Evolutionary conservation across 2,888 invertebrate species (phyloP), one percentile per base, ranked within the genome.

Genomic region (Cyclophora albipunctata): DNA sequence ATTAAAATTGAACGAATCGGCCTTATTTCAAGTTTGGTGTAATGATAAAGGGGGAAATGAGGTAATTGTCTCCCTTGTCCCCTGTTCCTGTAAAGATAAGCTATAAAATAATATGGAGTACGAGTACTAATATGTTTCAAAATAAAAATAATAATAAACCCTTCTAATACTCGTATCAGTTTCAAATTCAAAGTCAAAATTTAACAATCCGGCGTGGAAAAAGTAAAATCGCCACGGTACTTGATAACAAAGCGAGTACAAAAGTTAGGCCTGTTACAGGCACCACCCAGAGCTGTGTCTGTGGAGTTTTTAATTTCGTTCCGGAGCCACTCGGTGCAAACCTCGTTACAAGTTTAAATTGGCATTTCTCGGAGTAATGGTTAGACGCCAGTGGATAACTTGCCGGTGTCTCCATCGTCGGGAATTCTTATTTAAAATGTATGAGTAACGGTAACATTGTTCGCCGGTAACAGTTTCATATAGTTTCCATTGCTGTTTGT

Each of bases 331-430:
- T 84, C 79, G 84, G 79, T 76, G 81, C 78, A 81, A 84, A 85
- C 82, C 85, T 86, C 80, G 85, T 86, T 86, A 86, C 84, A 86
- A 86, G 81, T 87, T 87, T 86, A 87, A 87, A 87, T 87, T 87
- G 87, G 83, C 84, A 80, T 85, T 85, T 85, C 84, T 82, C 84
- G 75, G 78, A 82, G 83, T 83, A 84, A 84, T 81, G 80, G 83
- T 78, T 80, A 80, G 79, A 83, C 75, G 78, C 71, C 75, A 78
- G 71, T 74, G 73, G 80, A 70, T 74, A 79, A 81, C 74, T 79
- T 78, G 45, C 45, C 43, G 69, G 78, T 79, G 77, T 81, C 81
- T 80, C 74, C 75, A 71, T 72, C 71, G 75, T 75, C 76, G 69
- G 72, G 81, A 81, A 81, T 83, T 81, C 78, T 82, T 81, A 80